phyloP scores from a whole-genome alignment of 1,140 invertebrate species.

The Ceratitis capitata region DNA sequence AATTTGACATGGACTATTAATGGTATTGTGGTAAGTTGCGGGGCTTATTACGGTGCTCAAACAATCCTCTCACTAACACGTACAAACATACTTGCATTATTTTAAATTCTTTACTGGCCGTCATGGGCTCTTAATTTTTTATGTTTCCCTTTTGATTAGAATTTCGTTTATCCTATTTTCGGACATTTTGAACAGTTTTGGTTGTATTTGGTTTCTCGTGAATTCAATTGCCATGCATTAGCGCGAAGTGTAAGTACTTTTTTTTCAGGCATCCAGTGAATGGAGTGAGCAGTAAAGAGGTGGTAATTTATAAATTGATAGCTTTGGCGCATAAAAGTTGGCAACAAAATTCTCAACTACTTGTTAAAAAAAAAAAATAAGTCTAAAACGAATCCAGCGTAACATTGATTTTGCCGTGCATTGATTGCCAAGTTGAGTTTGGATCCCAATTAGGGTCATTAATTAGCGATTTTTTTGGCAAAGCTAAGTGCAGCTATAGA shows the following conservation, averaged over 20 bases:
- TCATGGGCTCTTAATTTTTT: slow-evolving; percentile 31
- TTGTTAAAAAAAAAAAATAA: no score
- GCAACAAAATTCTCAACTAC: background rate
- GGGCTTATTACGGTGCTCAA: slow-evolving; percentile 11
- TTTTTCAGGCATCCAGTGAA: background rate
- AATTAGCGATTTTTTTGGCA: background rate
- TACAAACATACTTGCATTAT: no score
- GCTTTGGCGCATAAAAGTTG: slow-evolving; percentile 1
- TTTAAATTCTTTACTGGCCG: slow-evolving; percentile 23
- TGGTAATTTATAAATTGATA: slow-evolving; percentile 13
- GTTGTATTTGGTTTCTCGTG: background rate
- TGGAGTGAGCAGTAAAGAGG: background rate
- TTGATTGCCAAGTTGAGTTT: no score
- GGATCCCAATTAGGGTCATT: background rate
- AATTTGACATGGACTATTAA: slow-evolving; percentile 89
- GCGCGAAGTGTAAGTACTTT: background rate
- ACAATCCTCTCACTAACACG: background rate
- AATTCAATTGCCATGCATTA: slow-evolving; percentile 24
- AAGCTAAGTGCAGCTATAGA: background rate
- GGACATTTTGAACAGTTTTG: background rate
- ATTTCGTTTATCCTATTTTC: background rate
- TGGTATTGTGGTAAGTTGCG: slow-evolving; percentile 73
- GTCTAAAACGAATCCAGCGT: background rate
- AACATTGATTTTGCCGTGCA: background rate
- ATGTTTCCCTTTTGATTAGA: slow-evolving; percentile 13